Base-by-base conservation (phyloP, 2,888 invertebrate species). In the Clostera curtula region DNA sequence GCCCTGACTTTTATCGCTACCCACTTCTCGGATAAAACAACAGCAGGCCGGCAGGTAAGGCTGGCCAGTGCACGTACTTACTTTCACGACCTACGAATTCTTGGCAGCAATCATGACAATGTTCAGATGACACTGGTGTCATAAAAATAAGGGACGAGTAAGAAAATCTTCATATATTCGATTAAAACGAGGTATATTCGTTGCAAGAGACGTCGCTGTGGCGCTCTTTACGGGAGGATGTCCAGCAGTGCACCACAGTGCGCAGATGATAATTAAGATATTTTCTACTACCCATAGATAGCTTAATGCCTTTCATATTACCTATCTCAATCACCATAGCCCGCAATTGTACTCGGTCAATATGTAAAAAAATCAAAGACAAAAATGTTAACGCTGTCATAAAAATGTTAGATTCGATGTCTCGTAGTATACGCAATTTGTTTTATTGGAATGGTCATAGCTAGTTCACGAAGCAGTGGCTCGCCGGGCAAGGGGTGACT, bases 1-100 rank as follows among this genome's bases (percentile, higher is more conserved):
- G 75, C 59, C 64, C 71, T 75, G 80, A 82, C 77, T 82, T 82
- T 80, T 83, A 83, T 83, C 72, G 75, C 67, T 69, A 63, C 66
- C 75, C 71, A 68, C 71, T 79, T 79, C 65, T 75, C 68, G 69
- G 70, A 69, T 72, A 76, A 77, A 77, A 75, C 70, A 73, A 70
- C 60, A 59, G 56, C 75, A 75, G n/a, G n/a, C n/a, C n/a, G n/a
- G 54, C 77, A 77, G 79, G 76, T 82, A 73, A 54, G 57, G 56
- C 55, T 54, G 48, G 41, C 48, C 36, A 18, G 20, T 20, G 23
- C 23, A 23, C 24, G 16, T 18, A 36, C 31, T 15, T 18, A 27
- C 27, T 31, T 31, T 37, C 36, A 33, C 28, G 33, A 40, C 37
- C 30, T 31, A 31, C 38, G 17, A 31, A 34, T 37, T 37, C 34